Percentiles rank a stretch among this genome's conserved stretches.
phyloP scores from a whole-genome alignment of 2,113 vertebrate genomes.

The Pheucticus melanocephalus region DNA sequence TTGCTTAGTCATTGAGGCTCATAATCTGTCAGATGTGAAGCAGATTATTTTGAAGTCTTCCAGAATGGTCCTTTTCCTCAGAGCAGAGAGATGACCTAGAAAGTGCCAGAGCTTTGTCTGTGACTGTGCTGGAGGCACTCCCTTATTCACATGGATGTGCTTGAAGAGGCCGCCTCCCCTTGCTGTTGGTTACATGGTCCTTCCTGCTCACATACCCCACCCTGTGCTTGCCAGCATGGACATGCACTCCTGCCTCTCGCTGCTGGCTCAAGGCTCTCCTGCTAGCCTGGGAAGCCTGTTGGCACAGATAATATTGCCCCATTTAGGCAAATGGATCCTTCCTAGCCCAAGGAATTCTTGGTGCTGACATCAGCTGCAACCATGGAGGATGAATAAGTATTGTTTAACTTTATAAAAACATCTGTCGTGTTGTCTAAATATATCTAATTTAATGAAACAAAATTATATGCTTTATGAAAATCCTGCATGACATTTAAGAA shows the following conservation, averaged over 20 bases:
- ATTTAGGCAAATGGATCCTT: background rate
- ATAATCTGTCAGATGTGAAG: background rate
- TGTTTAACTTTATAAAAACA: background rate
- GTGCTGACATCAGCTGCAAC: background rate
- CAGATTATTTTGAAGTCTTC: background rate
- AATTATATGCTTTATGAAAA: conserved; percentile 38
- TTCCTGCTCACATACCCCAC: background rate
- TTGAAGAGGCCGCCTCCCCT: background rate
- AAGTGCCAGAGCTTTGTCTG: background rate
- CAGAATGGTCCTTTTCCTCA: background rate
- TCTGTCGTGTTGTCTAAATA: conserved; percentile 47
- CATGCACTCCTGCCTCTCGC: accelerated
- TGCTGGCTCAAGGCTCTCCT: background rate
- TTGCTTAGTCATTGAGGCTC: background rate
- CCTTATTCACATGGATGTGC: background rate
- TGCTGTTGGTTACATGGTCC: background rate
- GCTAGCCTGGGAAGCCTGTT: background rate
- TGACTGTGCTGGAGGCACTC: background rate
- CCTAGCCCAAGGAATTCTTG: background rate
- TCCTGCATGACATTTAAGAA: conserved; percentile 11
- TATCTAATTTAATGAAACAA: conserved; percentile 46
- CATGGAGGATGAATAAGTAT: background rate
- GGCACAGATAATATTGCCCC: background rate
- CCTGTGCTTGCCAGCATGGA: background rate
- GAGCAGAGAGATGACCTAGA: background rate